Percentiles rank a stretch among this genome's conserved stretches.
Conservation (phyloP, 30 jellyfish, hydroid and myxozoan genomes). For the Hydractinia echinata region DNA sequence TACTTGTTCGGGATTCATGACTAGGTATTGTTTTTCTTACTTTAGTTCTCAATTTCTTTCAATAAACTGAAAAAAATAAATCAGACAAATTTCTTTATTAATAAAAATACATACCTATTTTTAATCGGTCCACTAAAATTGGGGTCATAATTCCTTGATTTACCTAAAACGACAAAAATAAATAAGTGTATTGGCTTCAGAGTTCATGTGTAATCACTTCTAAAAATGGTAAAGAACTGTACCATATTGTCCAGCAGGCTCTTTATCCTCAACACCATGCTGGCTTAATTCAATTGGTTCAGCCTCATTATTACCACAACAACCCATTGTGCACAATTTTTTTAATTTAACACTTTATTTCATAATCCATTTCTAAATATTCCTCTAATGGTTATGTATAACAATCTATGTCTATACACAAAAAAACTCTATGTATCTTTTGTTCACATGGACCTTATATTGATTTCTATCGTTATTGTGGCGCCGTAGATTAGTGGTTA, state of each 20-base stretch:
- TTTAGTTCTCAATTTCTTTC: background rate
- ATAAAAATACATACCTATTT: slow-evolving; percentile 44
- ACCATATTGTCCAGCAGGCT: slow-evolving; percentile 61
- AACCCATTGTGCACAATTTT: slow-evolving; percentile 47
- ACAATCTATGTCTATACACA: no score
- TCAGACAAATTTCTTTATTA: background rate
- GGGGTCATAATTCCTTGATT: slow-evolving; percentile 61
- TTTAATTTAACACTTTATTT: no score
- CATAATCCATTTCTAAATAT: no score
- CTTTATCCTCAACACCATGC: slow-evolving; percentile 31
- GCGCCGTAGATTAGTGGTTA: no score
- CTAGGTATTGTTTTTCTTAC: no score
- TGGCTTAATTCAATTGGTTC: slow-evolving; percentile 52
- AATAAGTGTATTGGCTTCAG: background rate
- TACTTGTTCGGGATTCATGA: no score
- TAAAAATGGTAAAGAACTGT: background rate
- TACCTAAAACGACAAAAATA: background rate
- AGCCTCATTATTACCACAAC: slow-evolving; percentile 53
- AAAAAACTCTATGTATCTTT: no score
- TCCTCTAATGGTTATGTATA: no score
- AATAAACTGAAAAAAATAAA: background rate
- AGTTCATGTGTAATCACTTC: background rate
- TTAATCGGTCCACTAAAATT: slow-evolving; percentile 71
- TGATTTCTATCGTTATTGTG: no score
- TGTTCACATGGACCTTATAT: no score